Evolutionary conservation across 1,140 invertebrate species (phyloP).

Genomic region (Hyposmocoma kahamanoa): DNA sequence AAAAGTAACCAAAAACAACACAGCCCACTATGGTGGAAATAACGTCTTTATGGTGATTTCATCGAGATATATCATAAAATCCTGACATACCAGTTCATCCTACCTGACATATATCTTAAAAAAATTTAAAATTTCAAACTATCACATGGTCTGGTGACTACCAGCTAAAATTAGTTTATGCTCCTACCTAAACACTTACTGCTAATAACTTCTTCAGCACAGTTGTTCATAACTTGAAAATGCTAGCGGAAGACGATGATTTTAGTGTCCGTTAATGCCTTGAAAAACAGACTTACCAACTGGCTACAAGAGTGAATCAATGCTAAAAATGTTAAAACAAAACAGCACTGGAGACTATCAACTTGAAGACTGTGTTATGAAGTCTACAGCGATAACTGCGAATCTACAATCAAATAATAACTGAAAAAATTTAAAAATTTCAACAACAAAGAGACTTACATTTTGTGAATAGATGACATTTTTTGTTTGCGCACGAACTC

Average conservation of each 20-base stretch:
- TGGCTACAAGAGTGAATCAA: too few relatives aligned
- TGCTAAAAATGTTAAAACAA: too few relatives aligned
- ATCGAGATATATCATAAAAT: not conserved
- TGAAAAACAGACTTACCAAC: too few relatives aligned
- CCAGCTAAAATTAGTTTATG: too few relatives aligned
- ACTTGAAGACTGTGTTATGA: not conserved
- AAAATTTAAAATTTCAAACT: not conserved
- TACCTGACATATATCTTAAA: not conserved
- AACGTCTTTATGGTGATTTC: not conserved
- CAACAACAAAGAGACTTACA: conserved; percentile 29
- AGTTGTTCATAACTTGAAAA: too few relatives aligned
- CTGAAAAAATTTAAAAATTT: not conserved
- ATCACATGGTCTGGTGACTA: too few relatives aligned
- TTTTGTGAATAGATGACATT: conserved; percentile 22
- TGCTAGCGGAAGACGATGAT: too few relatives aligned
- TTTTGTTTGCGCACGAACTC: conserved; percentile 54
- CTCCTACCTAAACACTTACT: too few relatives aligned
- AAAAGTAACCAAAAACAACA: not conserved
- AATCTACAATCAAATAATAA: not conserved
- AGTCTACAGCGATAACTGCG: not conserved
- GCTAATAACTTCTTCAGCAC: too few relatives aligned
- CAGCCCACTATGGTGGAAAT: not conserved
- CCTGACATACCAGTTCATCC: not conserved
- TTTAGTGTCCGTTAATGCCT: too few relatives aligned
- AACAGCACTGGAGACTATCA: not conserved